Base-by-base conservation (phyloP, 2,888 invertebrate species). In the Parochlus steinenii region DNA sequence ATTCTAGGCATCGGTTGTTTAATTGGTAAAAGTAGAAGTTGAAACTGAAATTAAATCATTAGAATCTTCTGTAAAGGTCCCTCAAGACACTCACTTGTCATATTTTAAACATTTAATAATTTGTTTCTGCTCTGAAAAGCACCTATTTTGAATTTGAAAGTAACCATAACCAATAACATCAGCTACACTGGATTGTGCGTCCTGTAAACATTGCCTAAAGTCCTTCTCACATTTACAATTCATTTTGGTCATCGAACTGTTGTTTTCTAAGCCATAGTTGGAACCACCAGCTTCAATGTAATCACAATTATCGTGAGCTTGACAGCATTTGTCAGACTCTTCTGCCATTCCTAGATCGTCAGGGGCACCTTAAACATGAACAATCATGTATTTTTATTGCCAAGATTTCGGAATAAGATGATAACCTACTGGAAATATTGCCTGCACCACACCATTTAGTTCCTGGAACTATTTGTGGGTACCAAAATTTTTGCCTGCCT, bases 301-400 rank as follows among this genome's bases (percentile, higher is more conserved):
- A 8, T 55, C 52, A 47, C 58, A 58, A 35, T 58, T 47, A 41
- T 92, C 92, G 58, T 92, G 92, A 38, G 71, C 71, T 5, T 90
- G 65, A 56, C 92, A 92, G 55, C 92, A 92, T 45, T 69, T 64
- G 50, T 92, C 90, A 4, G 86, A 80, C 27, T 72, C 69, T 10
- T 74, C 70, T 53, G 83, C 78, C 17, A 74, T 74, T 1, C 89
- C 90, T 20, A 90, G 67, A 47, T 87, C 78, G 28, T 77, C 72
- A 53, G 78, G 82, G 46, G n/a, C n/a, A n/a, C n/a, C n/a, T n/a
- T n/a, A n/a, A n/a, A n/a, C n/a, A n/a, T n/a, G n/a, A n/a, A n/a
- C n/a, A n/a, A n/a, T n/a, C n/a, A n/a, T n/a, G n/a, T n/a, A n/a
- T n/a, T n/a, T n/a, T n/a, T n/a, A n/a, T n/a, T n/a, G n/a, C n/a